phyloP scores from a whole-genome alignment of 1,140 invertebrate genomes.

The Brachionus asplanchnoidis region DNA sequence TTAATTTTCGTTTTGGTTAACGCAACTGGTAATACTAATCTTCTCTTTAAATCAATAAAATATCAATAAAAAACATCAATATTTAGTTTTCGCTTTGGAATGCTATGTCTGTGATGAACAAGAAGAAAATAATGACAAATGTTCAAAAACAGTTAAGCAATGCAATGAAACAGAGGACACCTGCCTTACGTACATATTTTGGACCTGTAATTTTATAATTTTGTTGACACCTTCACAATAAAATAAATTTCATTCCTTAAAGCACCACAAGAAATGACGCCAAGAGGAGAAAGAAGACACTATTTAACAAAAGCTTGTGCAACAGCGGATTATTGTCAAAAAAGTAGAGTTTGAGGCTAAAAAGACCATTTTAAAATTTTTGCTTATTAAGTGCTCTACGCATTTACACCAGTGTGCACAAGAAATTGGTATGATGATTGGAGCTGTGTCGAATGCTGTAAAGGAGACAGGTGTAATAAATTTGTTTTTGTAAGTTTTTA shows the following conservation, averaged over 20 bases:
- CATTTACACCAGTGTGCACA: slow-evolving; percentile 64
- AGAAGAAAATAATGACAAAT: slow-evolving; percentile 86
- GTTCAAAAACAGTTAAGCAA: slow-evolving; percentile 80
- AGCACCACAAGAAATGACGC: slow-evolving; percentile 62
- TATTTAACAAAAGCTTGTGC: slow-evolving; percentile 88
- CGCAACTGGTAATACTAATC: neutral
- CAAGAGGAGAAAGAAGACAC: slow-evolving; percentile 83
- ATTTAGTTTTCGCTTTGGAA: slow-evolving; percentile 62
- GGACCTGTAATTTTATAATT: slow-evolving; percentile 47
- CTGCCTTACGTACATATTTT: slow-evolving; percentile 61
- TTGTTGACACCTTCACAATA: neutral
- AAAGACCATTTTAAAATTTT: too few species aligned
- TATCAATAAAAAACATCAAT: neutral
- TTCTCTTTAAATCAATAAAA: neutral
- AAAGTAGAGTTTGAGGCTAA: slow-evolving; percentile 51
- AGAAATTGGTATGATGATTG: slow-evolving; percentile 96
- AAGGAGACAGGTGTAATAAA: slow-evolving; percentile 92
- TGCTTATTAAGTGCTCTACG: slow-evolving; percentile 6
- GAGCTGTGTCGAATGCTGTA: slow-evolving; percentile 92
- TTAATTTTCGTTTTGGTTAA: neutral
- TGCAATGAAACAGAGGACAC: slow-evolving; percentile 79
- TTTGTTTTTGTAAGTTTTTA: slow-evolving; percentile 80
- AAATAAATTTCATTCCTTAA: neutral
- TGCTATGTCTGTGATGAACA: slow-evolving; percentile 91
- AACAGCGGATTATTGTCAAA: slow-evolving; percentile 71